Percentiles rank a stretch among this genome's conserved stretches.
These are phyloP conservation scores for Entomobrya multifasciata DNA, from an alignment of 2,888 invertebrate species.

Conservation along the genomic window DNA sequence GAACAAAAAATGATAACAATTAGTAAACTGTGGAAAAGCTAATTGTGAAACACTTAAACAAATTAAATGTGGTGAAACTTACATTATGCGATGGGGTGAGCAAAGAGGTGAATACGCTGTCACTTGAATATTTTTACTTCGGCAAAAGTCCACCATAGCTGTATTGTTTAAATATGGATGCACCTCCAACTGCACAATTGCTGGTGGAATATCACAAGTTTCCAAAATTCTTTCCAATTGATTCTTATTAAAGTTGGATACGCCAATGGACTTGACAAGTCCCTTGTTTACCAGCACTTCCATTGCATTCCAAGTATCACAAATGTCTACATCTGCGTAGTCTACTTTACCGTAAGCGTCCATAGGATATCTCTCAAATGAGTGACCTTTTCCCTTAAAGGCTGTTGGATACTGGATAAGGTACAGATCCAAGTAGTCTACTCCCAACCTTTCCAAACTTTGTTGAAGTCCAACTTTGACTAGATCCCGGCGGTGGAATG, in stretches of 20 bases:
- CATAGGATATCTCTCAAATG: conserved; percentile 82
- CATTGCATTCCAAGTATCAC: conserved; percentile 89
- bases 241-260: conserved; percentile 90
- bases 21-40: too few species aligned
- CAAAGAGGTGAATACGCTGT: conserved; percentile 87
- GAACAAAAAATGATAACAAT: neutral
- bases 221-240: conserved; percentile 87
- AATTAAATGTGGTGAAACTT: conserved; percentile 85
- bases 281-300: conserved; percentile 88
- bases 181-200: conserved; percentile 85
- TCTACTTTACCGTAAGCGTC: conserved; percentile 85
- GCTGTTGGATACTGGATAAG: conserved; percentile 87
- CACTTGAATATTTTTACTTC: conserved; percentile 85
- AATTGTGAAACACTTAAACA: too few species aligned
- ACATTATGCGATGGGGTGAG: conserved; percentile 86
- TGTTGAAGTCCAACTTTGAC: conserved; percentile 87
- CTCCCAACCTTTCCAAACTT: conserved; percentile 87
- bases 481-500: conserved; percentile 89
- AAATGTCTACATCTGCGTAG: conserved; percentile 87
- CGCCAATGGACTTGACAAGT: conserved; percentile 87
- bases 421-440: conserved; percentile 90
- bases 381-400: neutral
- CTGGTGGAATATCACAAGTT: conserved; percentile 85
- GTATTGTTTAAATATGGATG: conserved; percentile 87
- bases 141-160: conserved; percentile 86